Evolutionary conservation across 2,888 invertebrate genomes (phyloP).

Genomic region (Drosophila anomalata): DNA sequence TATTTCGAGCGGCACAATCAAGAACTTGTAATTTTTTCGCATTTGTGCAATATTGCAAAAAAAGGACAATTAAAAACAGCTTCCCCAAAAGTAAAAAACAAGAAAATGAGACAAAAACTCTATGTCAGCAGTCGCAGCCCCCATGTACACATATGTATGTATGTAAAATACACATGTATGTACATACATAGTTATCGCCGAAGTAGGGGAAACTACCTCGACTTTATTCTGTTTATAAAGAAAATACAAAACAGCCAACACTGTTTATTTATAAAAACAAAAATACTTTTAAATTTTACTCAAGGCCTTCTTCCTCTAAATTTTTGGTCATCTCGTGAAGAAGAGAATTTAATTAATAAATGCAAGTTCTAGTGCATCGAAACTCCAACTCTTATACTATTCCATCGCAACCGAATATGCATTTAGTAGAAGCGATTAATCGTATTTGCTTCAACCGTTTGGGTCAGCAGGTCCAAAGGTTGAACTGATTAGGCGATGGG

Average conservation of each 20-base stretch:
- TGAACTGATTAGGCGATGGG: slow-evolving; percentile 4
- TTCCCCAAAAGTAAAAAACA: slow-evolving; percentile 58
- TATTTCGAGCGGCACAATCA: slow-evolving; percentile 16
- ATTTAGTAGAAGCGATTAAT: slow-evolving; percentile 11
- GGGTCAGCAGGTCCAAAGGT: slow-evolving; percentile 13
- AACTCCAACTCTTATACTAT: not conserved
- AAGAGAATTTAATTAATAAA: slow-evolving; percentile 55
- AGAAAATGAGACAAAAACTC: slow-evolving; percentile 59
- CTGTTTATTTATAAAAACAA: slow-evolving; percentile 69
- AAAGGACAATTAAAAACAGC: slow-evolving; percentile 36
- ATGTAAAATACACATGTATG: slow-evolving; percentile 7
- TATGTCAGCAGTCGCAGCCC: slow-evolving; percentile 57
- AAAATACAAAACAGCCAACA: slow-evolving; percentile 34
- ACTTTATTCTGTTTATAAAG: slow-evolving; percentile 51
- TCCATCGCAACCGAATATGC: not conserved
- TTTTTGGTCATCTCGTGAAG: slow-evolving; percentile 54
- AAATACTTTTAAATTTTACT: slow-evolving; percentile 56
- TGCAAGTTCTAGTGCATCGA: slow-evolving; percentile 37
- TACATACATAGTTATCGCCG: slow-evolving; percentile 8
- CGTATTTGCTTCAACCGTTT: slow-evolving; percentile 8
- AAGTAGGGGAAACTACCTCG: slow-evolving; percentile 11
- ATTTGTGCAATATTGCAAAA: slow-evolving; percentile 57
- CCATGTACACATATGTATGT: slow-evolving; percentile 5
- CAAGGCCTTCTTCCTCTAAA: slow-evolving; percentile 16
- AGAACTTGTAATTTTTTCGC: slow-evolving; percentile 38